A percentile compares a stretch with the other conserved stretches of the same genome.
These are phyloP conservation scores for Gandaritis pyraliata DNA, from an alignment of 2,888 invertebrate species.

Conservation along the genomic window DNA sequence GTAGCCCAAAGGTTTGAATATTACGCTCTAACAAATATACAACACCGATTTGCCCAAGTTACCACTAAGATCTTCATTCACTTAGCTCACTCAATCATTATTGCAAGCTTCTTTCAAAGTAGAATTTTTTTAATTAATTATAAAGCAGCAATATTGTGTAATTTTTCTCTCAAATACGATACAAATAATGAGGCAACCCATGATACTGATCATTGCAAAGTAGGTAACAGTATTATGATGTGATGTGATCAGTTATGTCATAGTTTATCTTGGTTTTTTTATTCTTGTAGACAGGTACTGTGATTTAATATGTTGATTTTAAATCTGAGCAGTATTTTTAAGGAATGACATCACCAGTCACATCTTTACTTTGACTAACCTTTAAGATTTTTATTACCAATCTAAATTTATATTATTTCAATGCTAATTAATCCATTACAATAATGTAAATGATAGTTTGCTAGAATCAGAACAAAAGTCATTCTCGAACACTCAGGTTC, in stretches of 20 bases:
- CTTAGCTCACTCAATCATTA: too few species aligned
- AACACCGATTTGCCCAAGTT: too few species aligned
- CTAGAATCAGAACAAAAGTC: too few species aligned
- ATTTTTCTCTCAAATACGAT: conserved; percentile 20
- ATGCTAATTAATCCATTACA: too few species aligned
- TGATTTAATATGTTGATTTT: conserved; percentile 3
- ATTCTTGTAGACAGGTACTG: not conserved
- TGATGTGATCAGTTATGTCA: conserved; percentile 21
- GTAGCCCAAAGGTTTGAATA: too few species aligned
- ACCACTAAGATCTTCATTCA: too few species aligned
- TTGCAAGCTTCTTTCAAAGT: not conserved
- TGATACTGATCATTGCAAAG: conserved; percentile 17
- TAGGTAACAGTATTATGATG: conserved; percentile 14
- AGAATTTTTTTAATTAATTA: not conserved
- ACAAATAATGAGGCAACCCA: conserved; percentile 16
- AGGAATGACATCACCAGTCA: conserved; percentile 8
- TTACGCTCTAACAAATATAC: too few species aligned
- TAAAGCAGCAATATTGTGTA: conserved; percentile 10
- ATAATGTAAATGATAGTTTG: too few species aligned
- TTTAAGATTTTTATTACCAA: not conserved
- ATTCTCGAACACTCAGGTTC: too few species aligned
- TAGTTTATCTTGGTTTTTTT: conserved; percentile 15
- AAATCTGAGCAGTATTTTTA: not conserved
- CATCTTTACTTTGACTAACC: not conserved
- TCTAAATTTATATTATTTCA: not conserved